Evolutionary conservation across 1,140 invertebrate genomes (phyloP).

Genomic region (Magallana ariakensis): DNA sequence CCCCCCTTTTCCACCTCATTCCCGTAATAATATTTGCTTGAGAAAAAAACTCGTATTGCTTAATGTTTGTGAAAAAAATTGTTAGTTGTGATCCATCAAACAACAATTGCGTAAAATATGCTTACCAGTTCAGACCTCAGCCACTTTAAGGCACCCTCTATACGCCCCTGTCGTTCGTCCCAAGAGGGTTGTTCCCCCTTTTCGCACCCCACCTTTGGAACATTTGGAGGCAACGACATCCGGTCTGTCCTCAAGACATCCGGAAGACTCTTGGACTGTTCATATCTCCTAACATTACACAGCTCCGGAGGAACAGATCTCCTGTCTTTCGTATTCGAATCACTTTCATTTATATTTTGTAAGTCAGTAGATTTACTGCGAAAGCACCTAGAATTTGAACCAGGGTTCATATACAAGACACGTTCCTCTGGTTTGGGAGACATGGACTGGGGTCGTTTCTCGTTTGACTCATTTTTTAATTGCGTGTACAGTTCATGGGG

Average conservation of each 20-base stretch:
- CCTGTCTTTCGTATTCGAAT: background rate
- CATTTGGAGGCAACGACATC: background rate
- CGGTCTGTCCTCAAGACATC: conserved; percentile 43
- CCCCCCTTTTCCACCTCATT: no score
- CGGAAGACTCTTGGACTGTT: conserved; percentile 40
- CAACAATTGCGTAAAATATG: background rate
- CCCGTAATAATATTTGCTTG: no score
- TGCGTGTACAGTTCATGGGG: conserved; percentile 53
- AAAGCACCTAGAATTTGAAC: conserved; percentile 41
- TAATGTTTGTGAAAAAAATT: no score
- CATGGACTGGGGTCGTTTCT: conserved; percentile 47
- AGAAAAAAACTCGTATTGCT: no score
- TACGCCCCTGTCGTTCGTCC: conserved; percentile 50
- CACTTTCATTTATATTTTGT: background rate
- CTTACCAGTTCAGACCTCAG: conserved; percentile 57
- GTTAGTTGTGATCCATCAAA: no score
- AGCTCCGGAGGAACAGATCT: background rate
- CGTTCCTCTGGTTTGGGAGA: conserved; percentile 35
- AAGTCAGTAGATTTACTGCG: conserved; percentile 42
- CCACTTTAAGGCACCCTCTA: conserved; percentile 57
- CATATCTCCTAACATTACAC: background rate
- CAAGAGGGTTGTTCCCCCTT: conserved; percentile 42
- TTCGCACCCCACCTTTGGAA: conserved; percentile 22
- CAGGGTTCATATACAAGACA: background rate
- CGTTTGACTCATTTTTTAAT: conserved; percentile 12